Evolutionary conservation across 2,888 invertebrate genomes (phyloP), one percentile per base, ranked within the genome.

Genomic region (Phengaris alcon): DNA sequence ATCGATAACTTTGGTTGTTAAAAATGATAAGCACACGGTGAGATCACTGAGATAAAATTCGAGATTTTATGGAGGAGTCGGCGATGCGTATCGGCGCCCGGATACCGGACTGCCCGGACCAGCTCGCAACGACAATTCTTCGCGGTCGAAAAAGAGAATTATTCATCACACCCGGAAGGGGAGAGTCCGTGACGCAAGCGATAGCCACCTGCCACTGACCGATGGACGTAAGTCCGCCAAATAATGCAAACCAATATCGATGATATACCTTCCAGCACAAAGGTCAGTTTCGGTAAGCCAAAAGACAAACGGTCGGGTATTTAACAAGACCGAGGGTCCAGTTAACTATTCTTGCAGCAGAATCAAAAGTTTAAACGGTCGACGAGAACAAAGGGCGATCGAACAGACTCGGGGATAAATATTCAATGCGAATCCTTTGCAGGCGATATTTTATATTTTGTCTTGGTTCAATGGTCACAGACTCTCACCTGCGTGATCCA

Each of bases 141-240:
- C 88, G 88, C 84, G 87, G 85, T 87, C 91, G 91, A 91, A 91
- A 93, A 91, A 89, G 90, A 89, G 93, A 93, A 93, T 93, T 93
- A 93, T 93, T 93, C 93, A 93, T 93, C 93, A 90, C 92, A 93
- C 93, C 93, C 93, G 93, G 93, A 93, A 93, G 93, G 93, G 93
- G 93, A 93, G 93, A 93, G 88, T 84, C 88, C 88, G 87, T 93
- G 93, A 92, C 93, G 93, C 93, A 93, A 93, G 90, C 87, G 84
- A 90, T 90, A 88, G 89, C 90, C 90, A 89, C 87, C 87, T 86
- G 87, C 84, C 82, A 77, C 80, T 80, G 77, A 46, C 76, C 77
- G 78, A 88, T 85, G 74, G 86, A 76, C 85, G 75, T 82, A 90
- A 78, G 59, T 85, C 82, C 83, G 81, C 59, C 12, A 57, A 68